phyloP scores from a whole-genome alignment of 2,888 invertebrate genomes.

The Mactromeris polynyma region DNA sequence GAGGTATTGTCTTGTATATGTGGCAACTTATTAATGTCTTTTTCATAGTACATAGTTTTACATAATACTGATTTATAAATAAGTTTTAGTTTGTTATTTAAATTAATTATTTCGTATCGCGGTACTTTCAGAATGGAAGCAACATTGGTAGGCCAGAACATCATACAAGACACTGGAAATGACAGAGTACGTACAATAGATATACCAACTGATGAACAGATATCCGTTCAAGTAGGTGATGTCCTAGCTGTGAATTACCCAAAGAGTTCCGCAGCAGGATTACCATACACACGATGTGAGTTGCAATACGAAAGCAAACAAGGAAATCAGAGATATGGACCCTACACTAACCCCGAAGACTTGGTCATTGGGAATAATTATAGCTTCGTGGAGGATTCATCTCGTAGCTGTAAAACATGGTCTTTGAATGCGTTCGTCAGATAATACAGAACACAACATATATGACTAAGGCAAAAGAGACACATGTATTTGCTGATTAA shows the following conservation, averaged over 20 bases:
- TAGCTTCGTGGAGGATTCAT: neutral
- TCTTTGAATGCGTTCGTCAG: conserved; percentile 40
- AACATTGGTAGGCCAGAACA: conserved; percentile 29
- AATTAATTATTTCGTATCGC: neutral
- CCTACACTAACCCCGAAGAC: neutral
- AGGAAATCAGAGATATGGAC: neutral
- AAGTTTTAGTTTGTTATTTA: neutral
- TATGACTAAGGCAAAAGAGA: neutral
- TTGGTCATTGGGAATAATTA: neutral
- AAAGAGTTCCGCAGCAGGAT: neutral
- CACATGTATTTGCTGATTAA: neutral
- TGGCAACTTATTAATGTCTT: no score
- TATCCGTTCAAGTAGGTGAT: conserved; percentile 33
- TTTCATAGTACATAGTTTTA: no score
- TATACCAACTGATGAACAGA: conserved; percentile 25
- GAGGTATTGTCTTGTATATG: no score
- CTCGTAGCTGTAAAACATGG: conserved; percentile 33
- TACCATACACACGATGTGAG: conserved; percentile 29
- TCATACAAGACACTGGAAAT: neutral
- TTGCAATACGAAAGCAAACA: conserved; percentile 10
- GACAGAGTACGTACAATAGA: conserved; percentile 36
- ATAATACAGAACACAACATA: neutral
- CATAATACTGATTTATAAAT: no score
- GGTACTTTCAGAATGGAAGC: neutral
- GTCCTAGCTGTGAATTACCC: conserved; percentile 31